Evolutionary conservation across 2,888 invertebrate species (phyloP).

Genomic region (Seladonia tumulorum): DNA sequence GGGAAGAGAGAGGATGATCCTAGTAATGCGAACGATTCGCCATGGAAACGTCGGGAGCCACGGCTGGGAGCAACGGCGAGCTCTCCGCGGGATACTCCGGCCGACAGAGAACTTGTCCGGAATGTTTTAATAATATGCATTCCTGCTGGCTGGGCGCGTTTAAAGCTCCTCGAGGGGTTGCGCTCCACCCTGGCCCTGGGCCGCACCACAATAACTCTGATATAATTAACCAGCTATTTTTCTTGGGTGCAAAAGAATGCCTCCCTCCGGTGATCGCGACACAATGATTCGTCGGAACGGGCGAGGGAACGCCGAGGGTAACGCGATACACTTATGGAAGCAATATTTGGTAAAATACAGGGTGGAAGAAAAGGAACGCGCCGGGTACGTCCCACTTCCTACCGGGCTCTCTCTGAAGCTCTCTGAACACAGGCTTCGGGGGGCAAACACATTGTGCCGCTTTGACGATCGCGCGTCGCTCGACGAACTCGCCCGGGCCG

Average conservation of each 20-base stretch:
- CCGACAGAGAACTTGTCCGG: slow-evolving; percentile 59
- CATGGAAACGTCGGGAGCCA: slow-evolving; percentile 63
- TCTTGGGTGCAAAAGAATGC: slow-evolving; percentile 43
- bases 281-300: slow-evolving; percentile 40
- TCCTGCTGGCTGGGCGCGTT: slow-evolving; percentile 74
- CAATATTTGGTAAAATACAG: slow-evolving; percentile 23
- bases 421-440: neutral
- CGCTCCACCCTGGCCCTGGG: slow-evolving; percentile 27
- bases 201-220: slow-evolving; percentile 52
- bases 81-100: slow-evolving; percentile 28
- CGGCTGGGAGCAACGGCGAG: slow-evolving; percentile 58
- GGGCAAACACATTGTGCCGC: slow-evolving; percentile 47
- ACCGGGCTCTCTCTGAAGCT: neutral
- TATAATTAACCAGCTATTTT: slow-evolving; percentile 53
- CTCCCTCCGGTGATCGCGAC: slow-evolving; percentile 20
- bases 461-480: slow-evolving; percentile 48
- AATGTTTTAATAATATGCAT: slow-evolving; percentile 81
- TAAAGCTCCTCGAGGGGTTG: slow-evolving; percentile 52
- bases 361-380: slow-evolving; percentile 17
- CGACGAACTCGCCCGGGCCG: slow-evolving; percentile 73
- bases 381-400: slow-evolving; percentile 54
- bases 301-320: slow-evolving; percentile 20
- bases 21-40: slow-evolving; percentile 74
- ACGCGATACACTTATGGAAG: slow-evolving; percentile 56
- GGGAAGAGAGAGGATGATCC: slow-evolving; percentile 42